phyloP scores from a whole-genome alignment of 2,113 vertebrate genomes.

The Fulica atra region DNA sequence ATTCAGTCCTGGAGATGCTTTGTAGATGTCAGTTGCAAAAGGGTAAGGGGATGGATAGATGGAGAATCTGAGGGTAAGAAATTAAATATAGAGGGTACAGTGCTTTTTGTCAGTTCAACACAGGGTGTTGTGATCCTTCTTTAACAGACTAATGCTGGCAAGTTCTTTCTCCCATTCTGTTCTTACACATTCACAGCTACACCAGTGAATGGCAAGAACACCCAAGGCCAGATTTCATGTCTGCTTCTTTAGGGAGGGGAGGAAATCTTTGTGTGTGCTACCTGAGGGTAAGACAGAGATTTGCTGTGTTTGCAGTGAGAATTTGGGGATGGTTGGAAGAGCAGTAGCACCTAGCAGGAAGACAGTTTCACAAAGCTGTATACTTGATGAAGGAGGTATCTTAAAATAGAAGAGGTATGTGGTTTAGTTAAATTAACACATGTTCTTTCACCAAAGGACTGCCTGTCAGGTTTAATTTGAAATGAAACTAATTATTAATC shows the following conservation, averaged over 20 bases:
- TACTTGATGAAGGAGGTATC: neutral
- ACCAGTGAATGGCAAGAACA: neutral
- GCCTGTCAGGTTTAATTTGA: slow-evolving; percentile 78
- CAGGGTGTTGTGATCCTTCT: neutral
- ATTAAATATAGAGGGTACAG: neutral
- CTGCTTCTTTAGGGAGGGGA: neutral
- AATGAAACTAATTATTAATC: slow-evolving; percentile 50
- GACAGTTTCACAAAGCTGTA: neutral
- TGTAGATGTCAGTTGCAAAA: neutral
- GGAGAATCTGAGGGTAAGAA: neutral
- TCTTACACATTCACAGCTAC: neutral
- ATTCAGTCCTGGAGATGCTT: neutral
- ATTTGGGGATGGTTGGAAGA: neutral
- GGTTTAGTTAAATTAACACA: slow-evolving; percentile 65
- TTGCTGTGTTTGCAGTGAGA: neutral
- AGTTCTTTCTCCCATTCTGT: neutral
- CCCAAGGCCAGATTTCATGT: neutral
- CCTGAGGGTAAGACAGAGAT: neutral
- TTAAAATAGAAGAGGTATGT: neutral
- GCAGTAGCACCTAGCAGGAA: neutral
- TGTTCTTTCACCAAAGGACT: slow-evolving; percentile 73
- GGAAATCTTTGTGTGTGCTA: neutral
- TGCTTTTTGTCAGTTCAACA: neutral
- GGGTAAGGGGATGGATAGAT: neutral
- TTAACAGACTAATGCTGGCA: neutral